A percentile compares a stretch with the other conserved stretches of the same genome.
phyloP scores from a whole-genome alignment of 2,113 vertebrate species.

The Lates calcarifer region DNA sequence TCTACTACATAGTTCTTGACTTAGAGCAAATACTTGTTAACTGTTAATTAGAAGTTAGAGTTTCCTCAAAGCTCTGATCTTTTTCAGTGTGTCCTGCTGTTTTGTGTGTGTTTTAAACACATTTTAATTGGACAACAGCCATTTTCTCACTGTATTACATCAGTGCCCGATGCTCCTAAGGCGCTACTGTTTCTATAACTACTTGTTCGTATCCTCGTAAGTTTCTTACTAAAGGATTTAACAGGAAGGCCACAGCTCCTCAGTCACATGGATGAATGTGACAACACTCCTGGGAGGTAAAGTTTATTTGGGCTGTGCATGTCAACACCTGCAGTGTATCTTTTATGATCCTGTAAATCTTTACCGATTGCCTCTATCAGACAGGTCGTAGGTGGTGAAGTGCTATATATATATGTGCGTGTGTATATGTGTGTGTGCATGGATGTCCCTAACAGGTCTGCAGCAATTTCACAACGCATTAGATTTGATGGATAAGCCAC shows the following conservation, averaged over 20 bases:
- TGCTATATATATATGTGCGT: background rate
- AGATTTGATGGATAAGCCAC: slow-evolving; percentile 56
- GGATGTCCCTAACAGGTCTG: slow-evolving; percentile 8
- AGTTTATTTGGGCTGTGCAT: slow-evolving; percentile 34
- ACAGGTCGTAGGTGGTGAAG: slow-evolving; percentile 11
- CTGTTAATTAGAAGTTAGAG: slow-evolving; percentile 1
- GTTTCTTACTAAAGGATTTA: background rate
- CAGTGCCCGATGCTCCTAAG: background rate
- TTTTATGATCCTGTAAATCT: slow-evolving; percentile 51
- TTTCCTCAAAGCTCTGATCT: background rate
- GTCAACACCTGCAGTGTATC: slow-evolving; percentile 48
- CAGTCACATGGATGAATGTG: background rate
- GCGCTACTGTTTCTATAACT: background rate
- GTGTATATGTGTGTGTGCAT: background rate
- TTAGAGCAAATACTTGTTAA: background rate
- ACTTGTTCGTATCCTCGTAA: slow-evolving; percentile 1
- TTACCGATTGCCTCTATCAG: slow-evolving; percentile 32
- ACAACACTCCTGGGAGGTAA: background rate
- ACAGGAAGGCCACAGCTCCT: slow-evolving; percentile 6
- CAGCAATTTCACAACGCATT: slow-evolving; percentile 58
- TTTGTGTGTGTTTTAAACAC: slow-evolving; percentile 20
- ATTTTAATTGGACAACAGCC: slow-evolving; percentile 15
- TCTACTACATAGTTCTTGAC: background rate
- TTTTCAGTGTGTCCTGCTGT: background rate
- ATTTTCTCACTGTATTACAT: background rate